Evolutionary conservation across 2,888 invertebrate species (phyloP), one percentile per base, ranked within the genome.

Genomic region (Chaitophorus viminalis): DNA sequence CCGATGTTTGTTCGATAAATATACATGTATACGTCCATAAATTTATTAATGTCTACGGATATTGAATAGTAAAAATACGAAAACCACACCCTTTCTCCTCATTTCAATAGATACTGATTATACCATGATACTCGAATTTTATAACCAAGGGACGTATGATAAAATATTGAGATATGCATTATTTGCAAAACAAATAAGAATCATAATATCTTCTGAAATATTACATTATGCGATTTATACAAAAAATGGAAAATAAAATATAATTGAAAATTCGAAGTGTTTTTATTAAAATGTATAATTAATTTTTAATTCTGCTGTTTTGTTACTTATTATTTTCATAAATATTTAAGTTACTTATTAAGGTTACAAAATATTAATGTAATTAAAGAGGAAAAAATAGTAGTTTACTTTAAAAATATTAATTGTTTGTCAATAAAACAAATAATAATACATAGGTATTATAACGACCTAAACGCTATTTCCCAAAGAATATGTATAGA

Each of bases 321-420:
- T 75, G 46, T n/a, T 46, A 21, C 31, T 21, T 31, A 39, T 68
- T 46, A 39, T 81, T 31, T 68, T 29, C 72, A 17, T 52, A 82
- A 33, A 29, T 72, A 82, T 54, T 82, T n/a, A n/a, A 72, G 31
- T 77, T 52, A 54, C 54, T 82, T 33, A 54, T 82, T 33, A 33
- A 72, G n/a, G 72, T 72, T 54, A 33, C 72, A 17, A 72, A 82
- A 25, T 52, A 82, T 82, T 82, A 54, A 36, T 54, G 54, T 82
- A 82, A 82, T 72, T 52, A 54, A 6, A 8, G 25, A 52, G n/a
- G 17, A 52, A n/a, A 72, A 72, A 72, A 52, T 52, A 72, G n/a
- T n/a, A 72, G 72, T 82, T 82, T 82, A 52, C 31, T 52, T 52
- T 54, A 9, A 54, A 72, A 72, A 33, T 72, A 72, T 31, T 82